phyloP scores from a whole-genome alignment of 2,888 invertebrate species.

The Dioctria rufipes region DNA sequence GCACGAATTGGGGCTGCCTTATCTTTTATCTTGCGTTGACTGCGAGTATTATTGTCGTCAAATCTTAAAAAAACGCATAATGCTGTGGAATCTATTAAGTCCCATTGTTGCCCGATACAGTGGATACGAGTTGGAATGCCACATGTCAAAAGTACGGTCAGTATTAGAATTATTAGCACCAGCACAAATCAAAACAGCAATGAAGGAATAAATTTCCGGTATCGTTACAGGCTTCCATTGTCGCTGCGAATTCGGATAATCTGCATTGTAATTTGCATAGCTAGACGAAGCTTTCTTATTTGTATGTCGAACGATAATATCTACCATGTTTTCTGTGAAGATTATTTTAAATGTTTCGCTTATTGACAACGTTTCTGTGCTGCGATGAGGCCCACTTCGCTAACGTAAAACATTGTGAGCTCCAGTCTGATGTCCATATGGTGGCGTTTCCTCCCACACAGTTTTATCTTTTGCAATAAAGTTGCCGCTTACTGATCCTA shows the following conservation, averaged over 20 bases:
- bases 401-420: slow-evolving; percentile 45
- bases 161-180: slow-evolving; percentile 42
- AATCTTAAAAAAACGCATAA: slow-evolving; percentile 63
- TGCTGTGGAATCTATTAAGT: slow-evolving; percentile 59
- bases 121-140: slow-evolving; percentile 28
- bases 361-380: slow-evolving; percentile 45
- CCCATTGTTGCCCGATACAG: slow-evolving; percentile 58
- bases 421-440: background rate
- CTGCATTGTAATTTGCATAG: slow-evolving; percentile 26
- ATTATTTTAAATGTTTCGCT: slow-evolving; percentile 49
- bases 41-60: slow-evolving; percentile 63
- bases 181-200: slow-evolving; percentile 42
- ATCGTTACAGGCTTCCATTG: slow-evolving; percentile 22
- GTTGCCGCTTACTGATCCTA: background rate
- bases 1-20: slow-evolving; percentile 62
- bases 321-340: slow-evolving; percentile 25
- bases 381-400: slow-evolving; percentile 49
- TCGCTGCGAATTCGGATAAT: background rate
- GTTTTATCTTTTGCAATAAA: background rate
- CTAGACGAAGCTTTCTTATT: slow-evolving; percentile 30
- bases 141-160: slow-evolving; percentile 32
- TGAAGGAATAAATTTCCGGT: slow-evolving; percentile 38
- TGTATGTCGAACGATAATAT: slow-evolving; percentile 47
- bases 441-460: slow-evolving; percentile 10
- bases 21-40: slow-evolving; percentile 60